Base-by-base conservation (phyloP, 2,888 invertebrate species). In the Lacanobia wlatinum region DNA sequence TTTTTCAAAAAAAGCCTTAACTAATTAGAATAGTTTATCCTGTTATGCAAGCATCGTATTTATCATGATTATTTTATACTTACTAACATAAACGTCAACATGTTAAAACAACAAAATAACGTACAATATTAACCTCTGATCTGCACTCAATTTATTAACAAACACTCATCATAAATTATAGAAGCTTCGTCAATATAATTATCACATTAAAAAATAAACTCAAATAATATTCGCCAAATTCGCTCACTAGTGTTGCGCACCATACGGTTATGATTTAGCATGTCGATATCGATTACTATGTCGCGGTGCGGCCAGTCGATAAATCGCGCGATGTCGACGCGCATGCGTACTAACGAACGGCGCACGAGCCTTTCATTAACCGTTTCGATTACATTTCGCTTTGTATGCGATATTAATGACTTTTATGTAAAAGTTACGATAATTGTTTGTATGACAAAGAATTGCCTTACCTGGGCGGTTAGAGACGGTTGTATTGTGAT, bases 251-350 rank as follows among this genome's bases (percentile, higher is more conserved):
- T 82, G 85, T 62, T 83, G 85, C 56, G 38, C 63, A 83, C 78
- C 70, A 76, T 84, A 86, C 83, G 65, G 72, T 82, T 84, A 87
- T 89, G 90, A 88, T 89, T 88, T 90, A 89, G 87, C 86, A 85
- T 87, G 89, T 90, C 91, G 90, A 92, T 92, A 92, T 94, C 94
- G 94, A 94, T 94, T 89, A 91, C 88, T 87, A 87, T 89, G 91
- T 90, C 90, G 88, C 78, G 71, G 82, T 72, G 85, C 83, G 83
- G 87, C 84, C 87, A 81, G 83, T 91, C 93, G 90, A 94, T 94
- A 93, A 94, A 94, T 94, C 88, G 88, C 84, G 70, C 60, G 75
- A 83, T 88, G 90, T 90, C 90, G 88, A 87, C 89, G 84, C 86
- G 84, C 86, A 83, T 84, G 85, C 87, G 87, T 87, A 87, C 92